Base-by-base conservation (phyloP, 2,888 invertebrate genomes). In the Ectropis crepuscularia region DNA sequence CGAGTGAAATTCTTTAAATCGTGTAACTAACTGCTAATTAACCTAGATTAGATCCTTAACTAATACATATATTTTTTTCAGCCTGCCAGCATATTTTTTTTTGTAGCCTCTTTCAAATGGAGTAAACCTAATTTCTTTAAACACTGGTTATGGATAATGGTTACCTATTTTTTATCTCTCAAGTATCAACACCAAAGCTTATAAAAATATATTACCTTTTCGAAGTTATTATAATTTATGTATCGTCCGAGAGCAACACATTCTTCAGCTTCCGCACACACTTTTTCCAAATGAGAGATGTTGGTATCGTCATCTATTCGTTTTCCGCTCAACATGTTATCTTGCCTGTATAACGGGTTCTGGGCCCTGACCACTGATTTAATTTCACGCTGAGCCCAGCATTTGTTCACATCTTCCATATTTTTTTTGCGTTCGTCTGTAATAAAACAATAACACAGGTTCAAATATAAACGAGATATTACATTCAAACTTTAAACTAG, bases 351-450 rank as follows among this genome's bases (percentile, higher is more conserved):
- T 7, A 89, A 63, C 0, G 92, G 91, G 41, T 86, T 81, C n/a
- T 64, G n/a, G 0, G 90, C 87, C 0, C 89, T 80, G 0, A 76
- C 70, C 0, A 85, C 45, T 74, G 86, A 77, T n/a, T 77, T 79
- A 41, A 86, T 85, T 78, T 96, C 94, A 5, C 95, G 93, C 71
- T 94, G 95, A 0, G 93, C 93, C 97, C 97, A 97, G 67, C 95
- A 95, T 0, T 93, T 92, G 75, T 97, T 96, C 0, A 98, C 96
- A 0, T 95, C 94, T 12, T 94, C 93, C 63, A 96, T 94, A 0
- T 97, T 90, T 69, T 95, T 95, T 61, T 95, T 95, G 6, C 97
- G 93, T 82, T 98, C 98, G 57, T 93, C 96, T 94, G 87, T 16
- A 54, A 5, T 6, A 12, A 11, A 37, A 6, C n/a, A 6, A 10